Conservation (phyloP, 2,888 invertebrate species). For the Alsophila aescularia region DNA sequence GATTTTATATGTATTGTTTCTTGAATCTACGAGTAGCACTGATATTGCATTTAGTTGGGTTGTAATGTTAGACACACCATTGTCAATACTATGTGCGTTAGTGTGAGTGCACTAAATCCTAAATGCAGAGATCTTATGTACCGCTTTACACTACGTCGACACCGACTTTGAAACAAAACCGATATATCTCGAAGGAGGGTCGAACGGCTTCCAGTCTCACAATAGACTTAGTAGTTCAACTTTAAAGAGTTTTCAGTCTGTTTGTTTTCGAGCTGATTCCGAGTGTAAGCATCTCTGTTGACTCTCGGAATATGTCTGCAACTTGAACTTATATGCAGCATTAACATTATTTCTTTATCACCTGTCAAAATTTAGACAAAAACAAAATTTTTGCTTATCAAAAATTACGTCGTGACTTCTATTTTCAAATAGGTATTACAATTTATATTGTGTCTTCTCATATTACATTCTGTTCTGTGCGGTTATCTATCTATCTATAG, state of each 20-base stretch:
- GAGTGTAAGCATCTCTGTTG: slow-evolving; percentile 36
- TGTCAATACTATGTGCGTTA: not conserved
- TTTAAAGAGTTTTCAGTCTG: slow-evolving; percentile 56
- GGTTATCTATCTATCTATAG: too few relatives aligned
- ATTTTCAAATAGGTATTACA: too few relatives aligned
- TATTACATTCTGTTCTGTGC: too few relatives aligned
- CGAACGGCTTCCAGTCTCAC: slow-evolving; percentile 32
- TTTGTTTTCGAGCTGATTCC: slow-evolving; percentile 39
- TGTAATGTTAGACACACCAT: too few relatives aligned
- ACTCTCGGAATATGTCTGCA: slow-evolving; percentile 28
- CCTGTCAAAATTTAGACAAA: too few relatives aligned
- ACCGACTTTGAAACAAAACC: slow-evolving; percentile 67
- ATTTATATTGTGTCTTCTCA: too few relatives aligned
- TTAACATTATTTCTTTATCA: too few relatives aligned
- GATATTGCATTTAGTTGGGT: too few relatives aligned
- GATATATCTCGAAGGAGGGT: slow-evolving; percentile 60
- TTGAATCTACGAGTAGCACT: too few relatives aligned
- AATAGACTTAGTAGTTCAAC: slow-evolving; percentile 57
- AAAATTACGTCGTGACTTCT: too few relatives aligned
- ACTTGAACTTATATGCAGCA: slow-evolving; percentile 23
- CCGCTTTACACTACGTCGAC: slow-evolving; percentile 4
- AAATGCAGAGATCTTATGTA: not conserved
- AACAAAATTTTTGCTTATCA: too few relatives aligned
- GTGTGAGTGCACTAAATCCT: not conserved
- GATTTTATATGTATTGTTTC: too few relatives aligned